Conservation (phyloP, 2,797 vertebrate species). For the Spheniscus humboldti region DNA sequence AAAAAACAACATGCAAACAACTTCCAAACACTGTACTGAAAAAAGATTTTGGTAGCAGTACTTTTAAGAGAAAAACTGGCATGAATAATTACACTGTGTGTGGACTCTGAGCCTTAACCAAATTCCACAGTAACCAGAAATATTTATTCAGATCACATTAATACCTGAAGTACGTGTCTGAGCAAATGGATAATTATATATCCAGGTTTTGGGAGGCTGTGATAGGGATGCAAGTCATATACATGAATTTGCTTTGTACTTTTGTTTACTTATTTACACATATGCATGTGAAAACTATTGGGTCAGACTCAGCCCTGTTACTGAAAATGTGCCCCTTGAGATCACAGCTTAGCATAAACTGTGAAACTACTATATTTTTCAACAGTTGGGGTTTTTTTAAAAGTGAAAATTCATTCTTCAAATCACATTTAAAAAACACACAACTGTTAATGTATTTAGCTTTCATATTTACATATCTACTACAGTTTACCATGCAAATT, state of each 20-base stretch:
- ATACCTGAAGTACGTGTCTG: not conserved
- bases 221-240: not conserved
- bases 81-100: not conserved
- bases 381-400: not conserved
- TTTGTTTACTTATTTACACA: not conserved
- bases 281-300: not conserved
- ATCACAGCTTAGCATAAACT: not conserved
- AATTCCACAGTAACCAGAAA: not conserved
- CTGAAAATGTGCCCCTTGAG: not conserved
- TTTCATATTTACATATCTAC: not conserved
- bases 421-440: not conserved
- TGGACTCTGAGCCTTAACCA: not conserved
- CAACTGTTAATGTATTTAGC: not conserved
- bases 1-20: not conserved
- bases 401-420: not conserved
- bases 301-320: not conserved
- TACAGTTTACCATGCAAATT: not conserved
- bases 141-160: not conserved
- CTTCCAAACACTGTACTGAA: not conserved
- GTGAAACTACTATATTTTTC: not conserved
- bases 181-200: not conserved
- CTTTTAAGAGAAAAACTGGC: not conserved
- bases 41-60: not conserved
- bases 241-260: not conserved
- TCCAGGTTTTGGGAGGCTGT: not conserved